Evolutionary conservation across 2,797 vertebrate genomes (phyloP).

Genomic region (Paedocypris micromegethes): DNA sequence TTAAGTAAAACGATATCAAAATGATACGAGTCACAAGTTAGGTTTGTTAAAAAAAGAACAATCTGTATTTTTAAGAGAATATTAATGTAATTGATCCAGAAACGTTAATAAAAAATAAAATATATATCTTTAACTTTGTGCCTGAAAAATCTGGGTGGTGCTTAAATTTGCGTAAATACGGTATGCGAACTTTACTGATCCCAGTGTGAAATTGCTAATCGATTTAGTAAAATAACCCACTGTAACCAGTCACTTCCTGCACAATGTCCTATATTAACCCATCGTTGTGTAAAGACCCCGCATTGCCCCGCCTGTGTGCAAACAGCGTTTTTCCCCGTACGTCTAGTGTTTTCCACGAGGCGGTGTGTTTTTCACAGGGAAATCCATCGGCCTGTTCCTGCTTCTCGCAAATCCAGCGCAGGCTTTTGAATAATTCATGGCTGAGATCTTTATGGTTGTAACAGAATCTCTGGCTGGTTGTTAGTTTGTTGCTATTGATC

Average conservation of each 20-base stretch:
- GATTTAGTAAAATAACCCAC: neutral
- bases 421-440: constrained; percentile 37
- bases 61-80: too few relatives aligned
- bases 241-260: constrained; percentile 44
- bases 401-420: constrained; percentile 32
- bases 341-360: constrained; percentile 13
- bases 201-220: too few relatives aligned
- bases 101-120: too few relatives aligned
- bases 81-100: too few relatives aligned
- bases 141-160: too few relatives aligned
- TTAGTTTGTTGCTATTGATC: constrained; percentile 45
- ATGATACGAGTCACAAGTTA: too few relatives aligned
- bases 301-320: neutral
- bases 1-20: too few relatives aligned
- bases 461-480: constrained; percentile 21
- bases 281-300: too few relatives aligned
- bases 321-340: constrained; percentile 10
- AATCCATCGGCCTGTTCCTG: constrained; percentile 30
- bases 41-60: too few relatives aligned
- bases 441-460: constrained; percentile 31
- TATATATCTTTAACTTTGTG: too few relatives aligned
- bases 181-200: too few relatives aligned
- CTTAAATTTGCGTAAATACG: too few relatives aligned
- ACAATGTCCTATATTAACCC: constrained; percentile 14
- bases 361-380: constrained; percentile 21